Percentiles rank a stretch among this genome's conserved stretches.
Evolutionary conservation across 2,888 invertebrate genomes (phyloP).

Genomic region (Hylaea fasciaria): DNA sequence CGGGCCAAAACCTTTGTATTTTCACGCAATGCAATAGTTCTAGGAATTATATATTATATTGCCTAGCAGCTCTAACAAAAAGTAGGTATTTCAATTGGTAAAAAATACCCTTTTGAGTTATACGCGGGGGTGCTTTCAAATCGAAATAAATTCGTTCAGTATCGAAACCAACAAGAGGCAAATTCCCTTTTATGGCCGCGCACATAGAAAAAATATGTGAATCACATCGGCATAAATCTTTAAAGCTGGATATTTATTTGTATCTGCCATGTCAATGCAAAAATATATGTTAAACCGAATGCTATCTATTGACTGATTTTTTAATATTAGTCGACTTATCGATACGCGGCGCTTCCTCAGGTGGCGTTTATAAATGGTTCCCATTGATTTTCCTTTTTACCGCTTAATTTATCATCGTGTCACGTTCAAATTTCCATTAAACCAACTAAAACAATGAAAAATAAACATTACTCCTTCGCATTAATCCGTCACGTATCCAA

Average conservation of each 20-base stretch:
- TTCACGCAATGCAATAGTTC: conserved; percentile 19
- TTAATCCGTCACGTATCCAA: conserved; percentile 17
- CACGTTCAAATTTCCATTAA: not conserved
- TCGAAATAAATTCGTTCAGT: conserved; percentile 39
- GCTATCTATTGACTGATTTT: not conserved
- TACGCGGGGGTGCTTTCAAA: conserved; percentile 38
- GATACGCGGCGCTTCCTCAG: not conserved
- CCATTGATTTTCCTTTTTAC: not conserved
- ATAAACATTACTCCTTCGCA: conserved; percentile 8
- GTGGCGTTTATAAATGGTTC: not conserved
- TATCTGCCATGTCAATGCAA: conserved; percentile 5
- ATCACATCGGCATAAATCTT: conserved; percentile 39
- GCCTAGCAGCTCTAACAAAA: conserved; percentile 12
- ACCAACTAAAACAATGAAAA: conserved; percentile 12
- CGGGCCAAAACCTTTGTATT: no score
- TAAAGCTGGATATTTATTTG: conserved; percentile 22
- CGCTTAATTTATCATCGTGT: no score
- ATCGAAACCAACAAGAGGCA: conserved; percentile 40
- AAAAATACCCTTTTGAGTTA: conserved; percentile 35
- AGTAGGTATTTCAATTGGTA: conserved; percentile 18
- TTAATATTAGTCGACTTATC: no score
- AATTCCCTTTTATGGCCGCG: conserved; percentile 43
- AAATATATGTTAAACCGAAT: conserved; percentile 8
- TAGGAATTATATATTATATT: conserved; percentile 4
- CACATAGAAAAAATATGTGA: conserved; percentile 43